Base-by-base conservation (phyloP, 2,797 vertebrate species). In the Silurus lanzhouensis region DNA sequence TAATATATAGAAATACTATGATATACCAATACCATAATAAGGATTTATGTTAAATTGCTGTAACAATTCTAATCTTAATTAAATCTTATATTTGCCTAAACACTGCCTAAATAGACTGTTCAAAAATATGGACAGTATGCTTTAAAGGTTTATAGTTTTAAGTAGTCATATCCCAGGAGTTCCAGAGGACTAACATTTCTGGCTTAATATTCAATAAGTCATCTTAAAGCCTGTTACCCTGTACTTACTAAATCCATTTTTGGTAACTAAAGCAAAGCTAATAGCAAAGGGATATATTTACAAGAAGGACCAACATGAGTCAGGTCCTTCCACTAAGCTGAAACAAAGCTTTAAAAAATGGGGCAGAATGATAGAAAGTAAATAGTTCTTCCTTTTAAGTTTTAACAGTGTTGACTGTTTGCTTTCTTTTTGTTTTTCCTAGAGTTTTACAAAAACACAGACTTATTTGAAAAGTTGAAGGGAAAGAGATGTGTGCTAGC, bases 401-500 rank as follows among this genome's bases (percentile, higher is more conserved):
- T 15, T 70, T 27, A 78, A 20, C 70, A 27, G 15, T 19, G 10
- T 25, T 38, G 12, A 19, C 5, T 7, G 52, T 25, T 20, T 17
- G 3, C 75, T 46, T 44, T 84, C 44, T 84, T 79, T 70, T 4
- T 70, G 15, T 25, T 25, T 84, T 46, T n/a, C n/a, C 12, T 27
- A 25, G n/a, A 46, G n/a, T 61, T 61, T 44, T 44, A 17, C 63
- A 60, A 13, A 31, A 55, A 15, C 19, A 58, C 64, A 80, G 12
- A 76, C 58, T 60, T 58, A 19, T 58, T 79, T 66, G 12, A n/a
- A 83, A 38, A 19, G 31, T 15, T 77, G 64, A 10, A 61, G 27
- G 25, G 17, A 46, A 79, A n/a, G 27, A 79, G 80, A 70, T 58
- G 3, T 9, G 31, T 64, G 68, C 77, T 83, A 84, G 60, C 27